A percentile compares a stretch with the other conserved stretches of the same genome.
phyloP scores from a whole-genome alignment of 2,797 vertebrate species.

The Thamnophis elegans region DNA sequence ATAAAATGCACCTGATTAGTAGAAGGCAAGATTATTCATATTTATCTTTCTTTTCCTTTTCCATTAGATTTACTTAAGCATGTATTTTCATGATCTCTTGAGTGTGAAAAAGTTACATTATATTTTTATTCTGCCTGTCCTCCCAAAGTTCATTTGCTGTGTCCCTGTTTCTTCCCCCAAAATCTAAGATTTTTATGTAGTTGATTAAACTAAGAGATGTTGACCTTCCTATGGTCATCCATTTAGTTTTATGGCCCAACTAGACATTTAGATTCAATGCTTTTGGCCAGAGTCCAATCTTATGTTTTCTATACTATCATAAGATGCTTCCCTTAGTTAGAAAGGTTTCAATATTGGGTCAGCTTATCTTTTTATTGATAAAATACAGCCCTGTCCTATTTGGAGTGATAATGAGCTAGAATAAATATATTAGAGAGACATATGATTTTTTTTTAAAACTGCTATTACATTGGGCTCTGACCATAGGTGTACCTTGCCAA shows the following conservation, averaged over 20 bases:
- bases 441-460: neutral
- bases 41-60: neutral
- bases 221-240: neutral
- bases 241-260: neutral
- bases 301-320: neutral
- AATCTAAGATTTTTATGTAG: neutral
- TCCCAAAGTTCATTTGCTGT: neutral
- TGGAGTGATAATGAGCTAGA: slow-evolving; percentile 1
- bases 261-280: neutral
- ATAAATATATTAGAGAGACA: neutral
- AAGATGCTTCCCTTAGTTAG: neutral
- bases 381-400: neutral
- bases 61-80: neutral
- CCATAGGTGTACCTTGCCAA: neutral
- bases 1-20: neutral
- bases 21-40: neutral
- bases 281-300: neutral
- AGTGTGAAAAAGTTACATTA: neutral
- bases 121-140: neutral
- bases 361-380: neutral
- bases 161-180: neutral
- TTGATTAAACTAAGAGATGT: neutral
- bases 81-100: neutral
- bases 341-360: neutral
- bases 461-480: neutral